Base-by-base conservation (phyloP, 2,888 invertebrate species). In the Zele albiditarsus region DNA sequence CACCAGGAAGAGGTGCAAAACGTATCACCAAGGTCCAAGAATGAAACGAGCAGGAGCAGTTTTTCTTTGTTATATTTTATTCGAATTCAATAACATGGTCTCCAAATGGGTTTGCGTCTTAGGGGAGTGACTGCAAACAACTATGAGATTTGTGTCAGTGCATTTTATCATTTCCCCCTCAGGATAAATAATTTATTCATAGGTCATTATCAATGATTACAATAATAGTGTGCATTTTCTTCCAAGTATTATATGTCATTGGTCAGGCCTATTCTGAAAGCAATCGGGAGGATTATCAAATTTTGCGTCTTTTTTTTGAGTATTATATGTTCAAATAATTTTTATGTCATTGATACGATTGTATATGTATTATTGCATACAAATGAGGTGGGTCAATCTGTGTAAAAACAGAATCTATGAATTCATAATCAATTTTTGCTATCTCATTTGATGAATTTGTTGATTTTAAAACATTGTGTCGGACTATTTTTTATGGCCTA, bases 1-100 rank as follows among this genome's bases (percentile, higher is more conserved):
- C 98, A 53, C 96, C 97, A 5, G 95, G 95, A 86, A 92, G 98
- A 83, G 98, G 98, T 57, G 97, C 97, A 0, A 96, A 96, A 89
- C 92, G 98, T 79, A 92, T 98, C 83, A 97, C 96, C 67, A 96
- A 95, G 89, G 84, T 88, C 79, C 89, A 89, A 79, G 88, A 88
- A 73, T 77, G 82, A 78, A 84, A 80, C 62, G 79, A 84, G 69
- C 81, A 82, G 80, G 84, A 85, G 63, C 80, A 78, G 79, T 86
- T 68, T 58, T 67, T 67, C 71, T 12, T 53, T n/a, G 31, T 60
- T 16, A 63, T 58, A n/a, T 66, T 20, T 68, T 57, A 63, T 63
- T 49, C 25, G 33, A 46, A 49, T 57, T 27, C 16, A 42, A 6
- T 31, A 74, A 74, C 53, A 31, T 66, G 16, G 72, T 46, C 62